Conservation (phyloP, 2,113 vertebrate genomes). For the Polypterus bichir region DNA sequence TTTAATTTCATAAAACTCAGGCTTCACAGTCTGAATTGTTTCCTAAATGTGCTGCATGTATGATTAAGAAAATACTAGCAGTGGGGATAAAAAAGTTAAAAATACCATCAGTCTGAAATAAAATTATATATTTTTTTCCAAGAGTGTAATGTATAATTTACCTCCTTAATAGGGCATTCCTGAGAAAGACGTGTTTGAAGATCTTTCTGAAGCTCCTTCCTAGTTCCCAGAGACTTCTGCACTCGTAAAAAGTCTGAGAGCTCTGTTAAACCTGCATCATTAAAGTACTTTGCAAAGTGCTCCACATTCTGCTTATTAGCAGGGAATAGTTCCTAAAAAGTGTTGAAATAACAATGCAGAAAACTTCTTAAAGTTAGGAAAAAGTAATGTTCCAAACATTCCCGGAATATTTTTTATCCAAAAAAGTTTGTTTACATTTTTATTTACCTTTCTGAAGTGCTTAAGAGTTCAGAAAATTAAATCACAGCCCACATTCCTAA, state of each 20-base stretch:
- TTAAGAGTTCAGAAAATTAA: too few species aligned
- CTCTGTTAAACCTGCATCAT: constrained; percentile 75
- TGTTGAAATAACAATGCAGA: constrained; percentile 19
- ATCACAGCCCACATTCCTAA: too few species aligned
- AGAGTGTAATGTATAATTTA: constrained; percentile 25
- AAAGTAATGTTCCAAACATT: constrained; percentile 9
- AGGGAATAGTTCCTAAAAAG: constrained; percentile 71
- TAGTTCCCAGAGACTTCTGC: constrained; percentile 76
- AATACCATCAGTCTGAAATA: too few species aligned
- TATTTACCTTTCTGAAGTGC: too few species aligned
- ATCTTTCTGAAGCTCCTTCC: constrained; percentile 84
- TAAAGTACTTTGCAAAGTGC: constrained; percentile 83
- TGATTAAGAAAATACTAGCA: too few species aligned
- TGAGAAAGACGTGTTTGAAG: constrained; percentile 78
- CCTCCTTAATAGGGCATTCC: constrained; percentile 77
- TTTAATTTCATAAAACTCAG: too few species aligned
- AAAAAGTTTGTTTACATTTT: too few species aligned
- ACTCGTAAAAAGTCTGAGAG: constrained; percentile 73
- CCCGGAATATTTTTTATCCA: too few species aligned
- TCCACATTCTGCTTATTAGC: constrained; percentile 80
- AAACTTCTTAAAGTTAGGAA: constrained; percentile 3
- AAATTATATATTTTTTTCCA: too few species aligned
- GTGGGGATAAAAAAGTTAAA: too few species aligned
- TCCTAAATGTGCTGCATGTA: too few species aligned
- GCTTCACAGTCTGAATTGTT: too few species aligned